These are phyloP conservation scores for Crotalus viridis DNA, from an alignment of 2,113 vertebrate genomes.

Conservation along the genomic window DNA sequence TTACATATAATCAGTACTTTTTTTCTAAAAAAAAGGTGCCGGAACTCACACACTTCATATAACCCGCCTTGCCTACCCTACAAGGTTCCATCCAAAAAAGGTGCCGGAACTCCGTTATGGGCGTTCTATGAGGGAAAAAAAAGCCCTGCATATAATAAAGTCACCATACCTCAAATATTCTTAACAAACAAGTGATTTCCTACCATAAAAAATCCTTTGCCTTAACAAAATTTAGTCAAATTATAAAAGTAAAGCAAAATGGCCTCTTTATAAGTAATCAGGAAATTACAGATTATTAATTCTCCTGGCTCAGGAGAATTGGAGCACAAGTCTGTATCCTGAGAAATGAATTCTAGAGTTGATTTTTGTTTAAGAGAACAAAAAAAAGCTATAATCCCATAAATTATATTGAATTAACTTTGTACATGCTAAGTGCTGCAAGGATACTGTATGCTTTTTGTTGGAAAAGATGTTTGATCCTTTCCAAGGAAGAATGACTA, in stretches of 20 bases:
- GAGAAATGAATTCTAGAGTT: not conserved
- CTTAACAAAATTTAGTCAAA: not conserved
- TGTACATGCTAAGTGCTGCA: not conserved
- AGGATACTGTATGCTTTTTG: not conserved
- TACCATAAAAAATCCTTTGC: not conserved
- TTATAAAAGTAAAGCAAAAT: not conserved
- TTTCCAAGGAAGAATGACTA: not conserved
- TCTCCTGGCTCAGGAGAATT: not conserved
- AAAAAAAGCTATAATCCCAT: not conserved
- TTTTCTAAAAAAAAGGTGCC: too few relatives aligned
- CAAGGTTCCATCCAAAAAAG: too few relatives aligned
- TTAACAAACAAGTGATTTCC: not conserved
- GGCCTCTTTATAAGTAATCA: not conserved
- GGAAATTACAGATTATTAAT: not conserved
- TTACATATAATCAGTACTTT: not conserved
- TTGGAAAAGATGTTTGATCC: not conserved
- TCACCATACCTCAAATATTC: not conserved
- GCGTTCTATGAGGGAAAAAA: too few relatives aligned
- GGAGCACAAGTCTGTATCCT: not conserved
- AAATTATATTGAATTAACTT: not conserved
- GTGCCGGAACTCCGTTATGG: too few relatives aligned
- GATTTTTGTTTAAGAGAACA: not conserved
- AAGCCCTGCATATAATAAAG: not conserved
- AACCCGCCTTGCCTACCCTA: too few relatives aligned
- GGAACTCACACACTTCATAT: too few relatives aligned